Percentiles rank a stretch among this genome's conserved stretches.
These are phyloP conservation scores for Myotis planiceps DNA, from an alignment of 2,797 vertebrate species.

Conservation along the genomic window DNA sequence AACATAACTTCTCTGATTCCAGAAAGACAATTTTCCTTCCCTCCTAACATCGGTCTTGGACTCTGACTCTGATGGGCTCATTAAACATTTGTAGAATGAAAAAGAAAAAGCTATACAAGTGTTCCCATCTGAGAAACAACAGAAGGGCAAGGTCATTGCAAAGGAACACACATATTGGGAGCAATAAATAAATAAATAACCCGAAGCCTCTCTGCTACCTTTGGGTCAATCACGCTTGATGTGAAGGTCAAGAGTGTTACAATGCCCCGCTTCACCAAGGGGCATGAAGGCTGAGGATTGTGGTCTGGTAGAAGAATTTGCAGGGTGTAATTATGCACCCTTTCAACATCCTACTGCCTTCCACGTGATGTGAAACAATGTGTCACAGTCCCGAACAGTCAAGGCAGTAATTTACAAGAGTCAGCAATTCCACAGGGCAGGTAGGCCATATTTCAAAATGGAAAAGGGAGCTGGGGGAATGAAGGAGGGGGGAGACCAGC, in stretches of 20 bases:
- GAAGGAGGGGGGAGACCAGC: conserved; percentile 22
- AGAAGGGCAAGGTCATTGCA: conserved; percentile 8
- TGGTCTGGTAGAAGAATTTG: conserved; percentile 70
- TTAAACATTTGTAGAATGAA: conserved; percentile 34
- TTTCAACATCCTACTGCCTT: conserved; percentile 69
- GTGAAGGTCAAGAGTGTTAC: conserved; percentile 75
- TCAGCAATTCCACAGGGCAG: conserved; percentile 69
- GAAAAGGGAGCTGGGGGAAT: conserved; percentile 45
- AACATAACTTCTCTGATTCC: background rate
- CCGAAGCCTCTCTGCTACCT: conserved; percentile 33
- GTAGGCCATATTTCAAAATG: conserved; percentile 75
- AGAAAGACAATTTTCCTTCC: background rate
- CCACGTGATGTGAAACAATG: conserved; percentile 60
- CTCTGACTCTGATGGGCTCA: background rate
- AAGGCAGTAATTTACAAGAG: conserved; percentile 71
- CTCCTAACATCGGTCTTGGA: background rate
- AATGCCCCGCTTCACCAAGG: conserved; percentile 50
- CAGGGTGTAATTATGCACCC: conserved; percentile 75
- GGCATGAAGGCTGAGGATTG: conserved; percentile 63
- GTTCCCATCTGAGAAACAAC: conserved; percentile 45
- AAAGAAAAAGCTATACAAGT: background rate
- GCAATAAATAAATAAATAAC: conserved; percentile 62
- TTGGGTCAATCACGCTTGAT: conserved; percentile 71
- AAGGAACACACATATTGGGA: conserved; percentile 22
- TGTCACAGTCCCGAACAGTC: conserved; percentile 63